Evolutionary conservation across 2,888 invertebrate genomes (phyloP), one percentile per base, ranked within the genome.

Genomic region (Drosophila phalerata): DNA sequence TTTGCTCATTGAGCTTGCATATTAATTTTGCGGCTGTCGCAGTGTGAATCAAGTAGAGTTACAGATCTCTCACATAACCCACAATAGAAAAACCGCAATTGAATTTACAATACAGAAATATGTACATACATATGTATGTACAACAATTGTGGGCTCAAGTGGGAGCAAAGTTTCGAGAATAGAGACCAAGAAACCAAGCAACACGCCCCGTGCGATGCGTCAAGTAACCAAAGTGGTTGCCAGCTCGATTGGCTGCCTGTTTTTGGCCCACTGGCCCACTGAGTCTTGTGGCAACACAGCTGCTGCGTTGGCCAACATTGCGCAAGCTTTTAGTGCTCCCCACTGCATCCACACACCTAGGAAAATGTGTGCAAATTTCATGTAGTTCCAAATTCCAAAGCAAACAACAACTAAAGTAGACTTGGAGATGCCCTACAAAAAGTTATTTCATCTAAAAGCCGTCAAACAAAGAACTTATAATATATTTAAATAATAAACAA

Each of bases 211-310:
- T 70, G 68, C 77, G 81, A 80, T 86, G 81, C 86, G 65, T 65
- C 69, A 62, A 77, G 62, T 63, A 66, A 47, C 63, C 49, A 8
- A 71, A 65, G 62, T 68, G 63, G 45, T 52, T 69, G 67, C 53
- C 52, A 6, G 43, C 32, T 22, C 15, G 8, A 55, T 30, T 62
- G 64, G 34, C 74, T 34, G 48, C 30, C 37, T 55, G 37, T 13
- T 38, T 55, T 63, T 85, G 79, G 37, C 75, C 79, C 85, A 82
- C 58, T 81, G 73, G 73, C 85, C 79, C 83, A 82, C 58, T 75
- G 62, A 64, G 48, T 40, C 34, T 47, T 60, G 66, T 68, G 68
- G 73, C 73, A 60, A 63, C 56, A 71, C 73, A 66, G 57, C 74
- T 61, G 74, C 72, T 77, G 74, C 57, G 64, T 56, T 74, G 57